Evolutionary conservation across 2,888 invertebrate genomes (phyloP).

Genomic region (Limnephilus lunatus): DNA sequence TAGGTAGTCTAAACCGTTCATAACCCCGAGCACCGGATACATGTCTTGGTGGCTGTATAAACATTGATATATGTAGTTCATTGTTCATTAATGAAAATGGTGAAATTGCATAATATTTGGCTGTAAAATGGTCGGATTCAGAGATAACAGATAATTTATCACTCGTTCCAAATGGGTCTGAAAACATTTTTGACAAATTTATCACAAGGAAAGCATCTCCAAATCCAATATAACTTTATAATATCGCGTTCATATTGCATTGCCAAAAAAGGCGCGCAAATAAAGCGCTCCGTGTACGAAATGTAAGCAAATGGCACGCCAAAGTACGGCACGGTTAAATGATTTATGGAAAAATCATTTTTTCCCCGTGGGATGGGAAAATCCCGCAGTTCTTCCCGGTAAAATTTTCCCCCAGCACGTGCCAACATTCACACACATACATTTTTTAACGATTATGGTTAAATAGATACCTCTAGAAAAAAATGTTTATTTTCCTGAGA

Average conservation of each 20-base stretch:
- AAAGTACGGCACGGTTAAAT: constrained; percentile 19
- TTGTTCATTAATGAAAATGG: not conserved
- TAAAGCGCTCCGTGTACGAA: constrained; percentile 17
- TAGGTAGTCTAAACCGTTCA: too few relatives aligned
- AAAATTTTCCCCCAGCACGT: not conserved
- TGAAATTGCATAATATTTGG: not conserved
- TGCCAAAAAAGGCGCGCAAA: constrained; percentile 38
- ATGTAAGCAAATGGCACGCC: constrained; percentile 25
- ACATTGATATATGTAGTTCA: not conserved
- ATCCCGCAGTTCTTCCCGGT: not conserved
- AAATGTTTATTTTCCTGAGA: not conserved
- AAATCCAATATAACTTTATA: constrained; percentile 20
- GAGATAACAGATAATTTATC: not conserved
- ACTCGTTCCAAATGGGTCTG: not conserved
- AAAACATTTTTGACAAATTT: not conserved
- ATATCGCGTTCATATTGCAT: constrained; percentile 30
- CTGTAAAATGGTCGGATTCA: not conserved
- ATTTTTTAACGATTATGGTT: not conserved
- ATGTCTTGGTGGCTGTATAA: too few relatives aligned
- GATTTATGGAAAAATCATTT: constrained; percentile 46
- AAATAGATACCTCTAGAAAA: not conserved
- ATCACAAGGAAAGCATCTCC: not conserved
- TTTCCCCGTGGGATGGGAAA: not conserved
- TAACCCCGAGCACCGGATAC: too few relatives aligned
- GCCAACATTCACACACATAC: constrained; percentile 22